Evolutionary conservation across 2,888 invertebrate species (phyloP), one percentile per base, ranked within the genome.

Genomic region (Salticus scenicus): DNA sequence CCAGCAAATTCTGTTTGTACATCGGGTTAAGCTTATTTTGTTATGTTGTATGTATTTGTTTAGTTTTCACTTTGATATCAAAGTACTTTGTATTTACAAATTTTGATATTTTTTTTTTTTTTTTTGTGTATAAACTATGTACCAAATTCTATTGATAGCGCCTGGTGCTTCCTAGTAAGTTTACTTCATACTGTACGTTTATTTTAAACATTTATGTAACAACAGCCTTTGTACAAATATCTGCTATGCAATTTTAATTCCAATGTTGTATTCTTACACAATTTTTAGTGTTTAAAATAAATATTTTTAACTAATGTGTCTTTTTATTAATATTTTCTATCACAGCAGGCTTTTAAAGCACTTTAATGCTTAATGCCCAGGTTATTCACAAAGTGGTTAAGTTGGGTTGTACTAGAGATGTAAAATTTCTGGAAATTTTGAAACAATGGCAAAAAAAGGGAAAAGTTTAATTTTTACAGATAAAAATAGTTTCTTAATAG

Each of bases 111-210:
- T 4, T 37, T 37, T 37, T 37, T 4, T 10, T 7, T 7, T 37
- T 47, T 47, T 47, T 47, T 2, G 17, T 12, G 17, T 47, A 2
- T 5, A 14, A 14, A 17, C 10, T 47, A 2, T 12, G 1, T 17
- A 47, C 37, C 4, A 10, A 7, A 7, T 37, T 4, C 20, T 8
- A 33, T 66, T 12, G 66, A 66, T 66, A 66, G 66, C 31, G 31
- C 17, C 66, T 30, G 33, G 33, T 66, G 66, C n/a, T 66, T 66
- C 66, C 66, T 66, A 31, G 66, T 66, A 1, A 66, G 66, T 66
- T 66, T 66, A 24, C 31, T 31, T 33, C 33, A 30, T 8, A 31
- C 10, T n/a, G 33, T 17, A 2, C 5, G 28, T 66, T 66, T 57
- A 24, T 24, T 20, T 12, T 24, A 1, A 17, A 24, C 4, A 5